These are phyloP conservation scores for Nycteola revayana DNA, from an alignment of 2,888 invertebrate genomes.

Conservation along the genomic window DNA sequence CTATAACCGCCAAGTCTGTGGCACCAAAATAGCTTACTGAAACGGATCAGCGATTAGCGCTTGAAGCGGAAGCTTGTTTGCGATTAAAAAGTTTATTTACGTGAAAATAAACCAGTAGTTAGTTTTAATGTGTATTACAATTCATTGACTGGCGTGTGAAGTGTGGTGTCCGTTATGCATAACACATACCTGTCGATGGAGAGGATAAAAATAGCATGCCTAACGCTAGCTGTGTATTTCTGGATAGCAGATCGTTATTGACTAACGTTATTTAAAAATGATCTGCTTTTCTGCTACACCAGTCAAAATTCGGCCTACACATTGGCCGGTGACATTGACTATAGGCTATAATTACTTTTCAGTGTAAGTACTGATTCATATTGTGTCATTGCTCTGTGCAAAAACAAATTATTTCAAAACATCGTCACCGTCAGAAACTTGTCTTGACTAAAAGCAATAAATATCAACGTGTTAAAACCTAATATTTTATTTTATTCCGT, in stretches of 20 bases:
- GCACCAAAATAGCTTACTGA: conserved; percentile 31
- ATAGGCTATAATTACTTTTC: conserved; percentile 14
- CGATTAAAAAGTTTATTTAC: conserved; percentile 12
- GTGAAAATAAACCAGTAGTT: conserved; percentile 20
- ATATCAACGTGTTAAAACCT: conserved; percentile 20
- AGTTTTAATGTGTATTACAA: conserved; percentile 17
- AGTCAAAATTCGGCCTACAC: conserved; percentile 21
- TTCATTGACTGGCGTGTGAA: conserved; percentile 35
- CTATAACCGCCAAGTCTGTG: conserved; percentile 28
- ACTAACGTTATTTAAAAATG: no score
- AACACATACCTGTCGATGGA: conserved; percentile 65
- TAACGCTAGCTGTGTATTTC: conserved; percentile 51
- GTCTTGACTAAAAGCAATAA: no score
- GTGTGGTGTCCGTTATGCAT: conserved; percentile 33
- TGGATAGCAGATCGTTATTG: no score
- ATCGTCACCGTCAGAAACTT: no score
- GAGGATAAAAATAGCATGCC: conserved; percentile 53
- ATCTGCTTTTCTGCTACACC: conserved; percentile 15
- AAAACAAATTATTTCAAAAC: no score
- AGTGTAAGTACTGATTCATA: conserved; percentile 2
- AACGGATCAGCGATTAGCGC: conserved; percentile 28
- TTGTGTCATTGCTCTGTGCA: no score
- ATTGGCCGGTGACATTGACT: conserved; percentile 8
- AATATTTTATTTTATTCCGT: background rate
- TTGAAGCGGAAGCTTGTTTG: conserved; percentile 15